Percentiles rank a stretch among this genome's conserved stretches.
Evolutionary conservation across 2,888 invertebrate species (phyloP).

Genomic region (Heteromurus nitidus): DNA sequence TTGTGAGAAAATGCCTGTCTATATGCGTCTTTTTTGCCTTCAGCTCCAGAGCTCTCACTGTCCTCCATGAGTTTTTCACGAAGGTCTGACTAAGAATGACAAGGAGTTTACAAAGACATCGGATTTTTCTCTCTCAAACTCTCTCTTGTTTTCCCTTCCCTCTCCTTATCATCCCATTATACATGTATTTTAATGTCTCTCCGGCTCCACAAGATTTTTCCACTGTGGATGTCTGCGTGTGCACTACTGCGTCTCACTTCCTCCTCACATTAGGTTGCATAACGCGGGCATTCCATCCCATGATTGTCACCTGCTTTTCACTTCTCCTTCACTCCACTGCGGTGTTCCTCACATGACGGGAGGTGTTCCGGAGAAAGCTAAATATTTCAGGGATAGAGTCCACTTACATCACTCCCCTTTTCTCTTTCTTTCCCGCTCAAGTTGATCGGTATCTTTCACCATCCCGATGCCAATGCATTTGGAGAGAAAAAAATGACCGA

Average conservation of each 20-base stretch:
- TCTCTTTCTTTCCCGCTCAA: neutral
- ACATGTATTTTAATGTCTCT: neutral
- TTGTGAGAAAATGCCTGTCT: too few relatives aligned
- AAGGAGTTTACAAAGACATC: neutral
- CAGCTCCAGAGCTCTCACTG: too few relatives aligned
- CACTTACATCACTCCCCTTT: neutral
- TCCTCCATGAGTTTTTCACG: neutral
- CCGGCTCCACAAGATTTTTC: neutral
- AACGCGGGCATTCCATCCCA: too few relatives aligned
- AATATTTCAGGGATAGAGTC: too few relatives aligned
- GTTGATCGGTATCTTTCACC: too few relatives aligned
- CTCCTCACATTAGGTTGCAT: too few relatives aligned
- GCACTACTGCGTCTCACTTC: neutral
- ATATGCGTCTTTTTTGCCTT: neutral
- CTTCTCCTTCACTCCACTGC: too few relatives aligned
- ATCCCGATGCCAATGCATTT: too few relatives aligned
- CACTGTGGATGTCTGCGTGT: neutral
- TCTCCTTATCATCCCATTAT: neutral
- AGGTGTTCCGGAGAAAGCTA: too few relatives aligned
- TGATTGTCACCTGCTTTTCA: too few relatives aligned
- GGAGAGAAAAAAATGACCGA: conserved; percentile 12
- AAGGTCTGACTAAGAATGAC: neutral
- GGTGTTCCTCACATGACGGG: too few relatives aligned
- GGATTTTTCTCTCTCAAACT: neutral
- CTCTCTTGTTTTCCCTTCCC: neutral